Conservation (phyloP, 2,797 vertebrate species). For the Neosilurus mollespiculum region DNA sequence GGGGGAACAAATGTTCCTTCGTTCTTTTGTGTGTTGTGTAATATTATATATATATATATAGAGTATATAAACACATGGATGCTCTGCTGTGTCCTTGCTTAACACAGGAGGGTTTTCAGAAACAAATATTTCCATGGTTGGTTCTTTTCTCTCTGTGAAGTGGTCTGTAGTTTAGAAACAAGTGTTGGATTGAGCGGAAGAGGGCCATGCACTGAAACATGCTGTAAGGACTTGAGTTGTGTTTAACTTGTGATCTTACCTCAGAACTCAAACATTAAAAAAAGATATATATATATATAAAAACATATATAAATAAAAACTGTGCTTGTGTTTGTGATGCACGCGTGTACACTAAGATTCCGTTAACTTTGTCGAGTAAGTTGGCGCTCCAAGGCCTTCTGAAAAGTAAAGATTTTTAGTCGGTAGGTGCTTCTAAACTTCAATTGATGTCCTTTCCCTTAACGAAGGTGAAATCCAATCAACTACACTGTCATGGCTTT, state of each 20-base stretch:
- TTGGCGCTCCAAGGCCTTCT: constrained; percentile 32
- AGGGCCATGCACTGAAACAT: constrained; percentile 37
- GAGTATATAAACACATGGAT: neutral
- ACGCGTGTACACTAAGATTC: constrained; percentile 29
- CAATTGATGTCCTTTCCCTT: constrained; percentile 52
- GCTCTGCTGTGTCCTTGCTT: neutral
- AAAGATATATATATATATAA: neutral
- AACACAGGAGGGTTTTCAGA: neutral
- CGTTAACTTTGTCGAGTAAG: constrained; percentile 18
- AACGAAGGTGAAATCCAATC: constrained; percentile 31
- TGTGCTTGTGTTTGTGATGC: constrained; percentile 44
- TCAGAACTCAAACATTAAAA: constrained; percentile 32
- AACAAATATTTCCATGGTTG: neutral
- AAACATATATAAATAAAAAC: neutral
- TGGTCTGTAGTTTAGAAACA: neutral
- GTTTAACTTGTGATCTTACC: constrained; percentile 49
- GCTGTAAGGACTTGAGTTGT: constrained; percentile 29
- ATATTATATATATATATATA: neutral
- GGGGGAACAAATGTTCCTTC: neutral
- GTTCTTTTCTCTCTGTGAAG: neutral
- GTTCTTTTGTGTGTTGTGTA: neutral
- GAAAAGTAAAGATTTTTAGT: constrained; percentile 27
- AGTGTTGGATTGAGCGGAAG: constrained; percentile 26
- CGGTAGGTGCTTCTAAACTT: constrained; percentile 48
- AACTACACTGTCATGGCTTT: constrained; percentile 3